Percentiles rank a stretch among this genome's conserved stretches.
Conservation (phyloP, 2,888 invertebrate species). For the Pyrocoelia pectoralis region DNA sequence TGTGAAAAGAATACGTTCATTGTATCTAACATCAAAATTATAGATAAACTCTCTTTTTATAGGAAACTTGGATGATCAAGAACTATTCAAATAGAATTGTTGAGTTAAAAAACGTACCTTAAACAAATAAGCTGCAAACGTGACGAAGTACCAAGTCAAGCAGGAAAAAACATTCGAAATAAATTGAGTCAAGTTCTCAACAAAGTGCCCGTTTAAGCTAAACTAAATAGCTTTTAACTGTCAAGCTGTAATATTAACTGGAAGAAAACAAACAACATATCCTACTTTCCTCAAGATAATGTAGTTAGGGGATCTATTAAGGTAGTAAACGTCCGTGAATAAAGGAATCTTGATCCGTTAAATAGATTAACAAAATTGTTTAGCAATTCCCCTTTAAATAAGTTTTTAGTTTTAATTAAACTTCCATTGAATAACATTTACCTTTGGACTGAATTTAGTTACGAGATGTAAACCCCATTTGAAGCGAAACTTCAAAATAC, state of each 20-base stretch:
- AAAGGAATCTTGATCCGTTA: not conserved
- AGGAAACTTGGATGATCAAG: no score
- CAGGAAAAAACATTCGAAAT: constrained; percentile 3
- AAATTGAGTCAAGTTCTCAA: not conserved
- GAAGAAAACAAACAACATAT: constrained; percentile 4
- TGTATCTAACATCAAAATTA: no score
- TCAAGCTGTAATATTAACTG: constrained; percentile 7
- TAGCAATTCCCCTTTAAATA: not conserved
- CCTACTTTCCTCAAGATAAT: not conserved
- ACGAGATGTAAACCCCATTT: not conserved
- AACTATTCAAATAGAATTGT: no score
- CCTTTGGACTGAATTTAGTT: not conserved
- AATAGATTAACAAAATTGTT: constrained; percentile 1
- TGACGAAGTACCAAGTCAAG: not conserved
- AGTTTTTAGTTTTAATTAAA: not conserved
- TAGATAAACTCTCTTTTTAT: no score
- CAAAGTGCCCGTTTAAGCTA: not conserved
- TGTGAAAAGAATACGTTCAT: no score
- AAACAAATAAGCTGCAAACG: not conserved
- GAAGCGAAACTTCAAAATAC: not conserved
- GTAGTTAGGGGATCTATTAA: constrained; percentile 1
- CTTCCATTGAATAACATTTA: not conserved
- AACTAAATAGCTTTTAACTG: constrained; percentile 8
- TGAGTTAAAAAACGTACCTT: no score
- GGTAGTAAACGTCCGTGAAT: not conserved